These are phyloP conservation scores for Carlito syrichta DNA, from an alignment of 2,113 vertebrate species.

Conservation along the genomic window DNA sequence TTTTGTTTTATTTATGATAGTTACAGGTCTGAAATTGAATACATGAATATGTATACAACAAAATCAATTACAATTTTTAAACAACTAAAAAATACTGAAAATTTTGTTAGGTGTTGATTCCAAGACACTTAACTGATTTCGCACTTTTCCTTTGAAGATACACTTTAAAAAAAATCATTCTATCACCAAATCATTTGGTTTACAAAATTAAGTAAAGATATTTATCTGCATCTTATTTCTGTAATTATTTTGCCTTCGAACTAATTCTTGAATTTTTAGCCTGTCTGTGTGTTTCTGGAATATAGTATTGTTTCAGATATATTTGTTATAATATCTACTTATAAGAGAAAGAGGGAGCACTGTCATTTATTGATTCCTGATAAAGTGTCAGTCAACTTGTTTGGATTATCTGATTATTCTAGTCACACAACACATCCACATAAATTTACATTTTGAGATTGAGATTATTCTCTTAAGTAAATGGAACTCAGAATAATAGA, in stretches of 20 bases:
- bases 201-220: background rate
- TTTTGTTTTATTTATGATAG: background rate
- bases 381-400: background rate
- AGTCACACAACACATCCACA: background rate
- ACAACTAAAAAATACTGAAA: background rate
- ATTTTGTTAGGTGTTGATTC: background rate
- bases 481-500: slow-evolving; percentile 2
- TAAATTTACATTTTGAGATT: slow-evolving; percentile 34
- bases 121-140: background rate
- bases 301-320: background rate
- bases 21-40: background rate
- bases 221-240: background rate
- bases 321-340: background rate
- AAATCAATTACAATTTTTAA: background rate
- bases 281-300: background rate
- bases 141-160: background rate
- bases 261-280: background rate
- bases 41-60: background rate
- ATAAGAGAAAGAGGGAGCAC: background rate
- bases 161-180: too few species aligned
- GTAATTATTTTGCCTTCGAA: background rate
- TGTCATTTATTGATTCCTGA: background rate
- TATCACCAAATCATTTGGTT: too few species aligned
- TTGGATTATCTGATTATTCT: slow-evolving; percentile 7
- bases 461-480: slow-evolving; percentile 42